Evolutionary conservation across 2,888 invertebrate species (phyloP).

Genomic region (Dryococelus australis): DNA sequence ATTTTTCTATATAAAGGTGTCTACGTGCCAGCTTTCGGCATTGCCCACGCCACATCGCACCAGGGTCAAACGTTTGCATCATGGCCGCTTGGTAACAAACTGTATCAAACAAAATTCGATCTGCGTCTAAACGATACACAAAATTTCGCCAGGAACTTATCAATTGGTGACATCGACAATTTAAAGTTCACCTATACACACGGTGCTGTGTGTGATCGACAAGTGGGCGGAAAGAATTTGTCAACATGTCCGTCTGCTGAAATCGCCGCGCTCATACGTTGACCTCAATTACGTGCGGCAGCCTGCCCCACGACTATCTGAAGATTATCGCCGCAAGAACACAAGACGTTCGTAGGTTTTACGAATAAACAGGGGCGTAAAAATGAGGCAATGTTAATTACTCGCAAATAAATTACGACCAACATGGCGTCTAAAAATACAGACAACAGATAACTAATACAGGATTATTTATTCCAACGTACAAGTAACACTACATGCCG

Average conservation of each 20-base stretch:
- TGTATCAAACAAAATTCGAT: background rate
- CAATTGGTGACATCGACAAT: too few relatives aligned
- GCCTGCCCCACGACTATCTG: background rate
- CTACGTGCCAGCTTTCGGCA: constrained; percentile 34
- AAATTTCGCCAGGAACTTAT: too few relatives aligned
- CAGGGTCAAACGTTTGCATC: constrained; percentile 35
- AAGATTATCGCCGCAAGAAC: background rate
- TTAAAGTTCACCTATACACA: too few relatives aligned
- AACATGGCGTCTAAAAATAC: constrained; percentile 8
- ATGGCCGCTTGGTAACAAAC: constrained; percentile 44
- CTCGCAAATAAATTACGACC: background rate
- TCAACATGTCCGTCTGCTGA: background rate
- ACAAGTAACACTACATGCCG: background rate
- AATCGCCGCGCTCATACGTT: background rate
- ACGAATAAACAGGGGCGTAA: background rate
- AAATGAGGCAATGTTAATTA: background rate
- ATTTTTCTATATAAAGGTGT: constrained; percentile 32
- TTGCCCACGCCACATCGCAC: constrained; percentile 26
- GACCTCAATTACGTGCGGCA: constrained; percentile 13
- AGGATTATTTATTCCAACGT: background rate
- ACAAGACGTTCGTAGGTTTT: background rate
- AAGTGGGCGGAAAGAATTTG: background rate
- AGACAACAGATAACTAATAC: background rate
- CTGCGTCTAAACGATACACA: too few relatives aligned
- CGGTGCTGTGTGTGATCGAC: background rate